A percentile compares a stretch with the other conserved stretches of the same genome.
Evolutionary conservation across 2,113 vertebrate species (phyloP).

Genomic region (Haliaeetus leucogaster): DNA sequence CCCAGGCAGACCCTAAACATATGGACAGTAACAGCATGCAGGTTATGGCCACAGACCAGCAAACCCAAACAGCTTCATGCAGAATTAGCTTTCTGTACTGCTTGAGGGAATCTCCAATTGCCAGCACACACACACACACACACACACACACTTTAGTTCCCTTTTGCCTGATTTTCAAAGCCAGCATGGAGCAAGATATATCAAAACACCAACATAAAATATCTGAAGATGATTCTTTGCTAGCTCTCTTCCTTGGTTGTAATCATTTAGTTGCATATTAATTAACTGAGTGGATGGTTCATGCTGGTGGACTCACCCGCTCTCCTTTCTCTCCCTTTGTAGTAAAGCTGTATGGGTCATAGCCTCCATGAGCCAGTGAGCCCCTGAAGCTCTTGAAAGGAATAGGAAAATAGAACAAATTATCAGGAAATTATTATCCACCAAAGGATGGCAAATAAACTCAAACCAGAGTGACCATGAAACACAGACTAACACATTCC

Average conservation of each 20-base stretch:
- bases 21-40: not conserved
- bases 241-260: not conserved
- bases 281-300: not conserved
- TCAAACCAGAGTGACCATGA: not conserved
- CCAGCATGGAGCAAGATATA: not conserved
- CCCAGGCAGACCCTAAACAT: slow-evolving; percentile 79
- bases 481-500: not conserved
- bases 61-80: not conserved
- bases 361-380: slow-evolving; percentile 63
- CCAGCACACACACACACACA: not conserved
- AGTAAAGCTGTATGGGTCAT: slow-evolving; percentile 69
- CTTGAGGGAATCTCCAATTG: not conserved
- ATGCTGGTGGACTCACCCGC: slow-evolving; percentile 67
- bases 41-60: too few relatives aligned
- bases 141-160: fast-evolving
- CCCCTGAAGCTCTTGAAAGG: slow-evolving; percentile 29
- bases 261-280: not conserved
- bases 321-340: slow-evolving; percentile 87
- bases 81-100: not conserved
- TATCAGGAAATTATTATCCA: not conserved
- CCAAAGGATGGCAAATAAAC: not conserved
- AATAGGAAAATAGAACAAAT: not conserved
- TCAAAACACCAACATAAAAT: not conserved
- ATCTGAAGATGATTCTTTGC: not conserved
- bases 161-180: not conserved